A percentile compares a stretch with the other conserved stretches of the same genome.
Evolutionary conservation across 2,888 invertebrate species (phyloP).

Genomic region (Epinotia bilunana): DNA sequence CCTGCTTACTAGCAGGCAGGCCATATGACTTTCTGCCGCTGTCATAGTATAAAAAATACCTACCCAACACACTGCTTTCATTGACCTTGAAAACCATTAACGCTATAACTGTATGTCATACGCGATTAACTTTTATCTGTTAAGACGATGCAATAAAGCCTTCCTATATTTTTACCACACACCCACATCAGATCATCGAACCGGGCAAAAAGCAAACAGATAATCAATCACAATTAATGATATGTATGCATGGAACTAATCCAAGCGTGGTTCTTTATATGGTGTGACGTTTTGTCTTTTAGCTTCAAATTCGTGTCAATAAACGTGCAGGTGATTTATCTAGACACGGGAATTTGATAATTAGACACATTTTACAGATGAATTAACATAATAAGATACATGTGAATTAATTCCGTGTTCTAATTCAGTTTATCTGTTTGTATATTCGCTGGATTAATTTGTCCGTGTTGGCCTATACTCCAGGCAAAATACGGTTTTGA

Average conservation of each 20-base stretch:
- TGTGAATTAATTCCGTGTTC: slow-evolving; percentile 27
- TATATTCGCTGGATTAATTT: slow-evolving; percentile 6
- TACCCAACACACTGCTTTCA: neutral
- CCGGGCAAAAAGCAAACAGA: slow-evolving; percentile 55
- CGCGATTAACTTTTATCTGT: slow-evolving; percentile 30
- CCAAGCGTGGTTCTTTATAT: slow-evolving; percentile 25
- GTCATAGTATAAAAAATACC: too few species aligned
- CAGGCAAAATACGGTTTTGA: too few species aligned
- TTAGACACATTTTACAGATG: slow-evolving; percentile 25
- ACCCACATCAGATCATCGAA: slow-evolving; percentile 56
- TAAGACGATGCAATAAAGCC: slow-evolving; percentile 27
- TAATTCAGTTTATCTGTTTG: slow-evolving; percentile 17
- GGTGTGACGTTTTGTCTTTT: slow-evolving; percentile 37
- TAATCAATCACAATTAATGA: slow-evolving; percentile 59
- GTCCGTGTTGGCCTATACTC: neutral
- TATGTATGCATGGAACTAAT: slow-evolving; percentile 23
- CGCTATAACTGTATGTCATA: slow-evolving; percentile 27
- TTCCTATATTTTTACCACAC: slow-evolving; percentile 51
- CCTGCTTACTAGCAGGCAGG: too few species aligned
- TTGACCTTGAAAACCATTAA: neutral
- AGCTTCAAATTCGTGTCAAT: slow-evolving; percentile 1
- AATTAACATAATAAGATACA: slow-evolving; percentile 37
- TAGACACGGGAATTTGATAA: slow-evolving; percentile 31
- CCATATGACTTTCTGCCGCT: too few species aligned
- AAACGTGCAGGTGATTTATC: slow-evolving; percentile 26